Base-by-base conservation (phyloP, 2,113 vertebrate genomes). In the Xerus inauris region DNA sequence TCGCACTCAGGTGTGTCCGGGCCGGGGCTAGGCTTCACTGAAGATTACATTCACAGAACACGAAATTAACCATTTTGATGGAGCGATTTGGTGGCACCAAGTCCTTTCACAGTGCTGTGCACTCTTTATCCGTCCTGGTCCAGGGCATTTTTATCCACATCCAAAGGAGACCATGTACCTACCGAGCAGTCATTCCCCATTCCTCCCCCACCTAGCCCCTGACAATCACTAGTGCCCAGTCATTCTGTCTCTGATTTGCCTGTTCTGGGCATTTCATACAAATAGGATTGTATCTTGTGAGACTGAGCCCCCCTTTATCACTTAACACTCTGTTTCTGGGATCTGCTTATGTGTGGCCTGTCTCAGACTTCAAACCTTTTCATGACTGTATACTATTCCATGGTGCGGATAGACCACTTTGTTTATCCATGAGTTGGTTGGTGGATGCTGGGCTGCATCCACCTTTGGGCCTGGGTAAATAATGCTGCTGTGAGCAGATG, bases 251-350 rank as follows among this genome's bases (percentile, higher is more conserved):
- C 62, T 6, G 40, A 71, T 13, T 17, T 45, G 49, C 49, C 65
- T 40, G 0, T 20, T 19, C 42, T n/a, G 5, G 42, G 9, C 22
- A 0, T 32, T 62, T 35, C 28, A 1, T 4, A 8, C 3, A 67
- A 28, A 9, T 0, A 30, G 47, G 40, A 13, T 35, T 1, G 0
- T 0, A 0, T 0, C 0, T 0, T 0, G 30, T 0, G 54, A 30
- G 9, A 47, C 5, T 19, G 4, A 0, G 24, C 6, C 47, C 16
- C 47, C 12, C 67, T 32, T 19, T 20, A 6, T 42, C 32, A 0
- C 13, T 14, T 2, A 8, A 19, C 47, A 0, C 19, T 22, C 4
- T 10, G n/a, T 9, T 38, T 59, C 17, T 40, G 40, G 0, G 17
- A 8, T 24, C 30, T 19, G 1, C 7, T 47, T 7, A 13, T 0